These are phyloP conservation scores for Sparus aurata DNA, from an alignment of 2,797 vertebrate species.

Conservation along the genomic window DNA sequence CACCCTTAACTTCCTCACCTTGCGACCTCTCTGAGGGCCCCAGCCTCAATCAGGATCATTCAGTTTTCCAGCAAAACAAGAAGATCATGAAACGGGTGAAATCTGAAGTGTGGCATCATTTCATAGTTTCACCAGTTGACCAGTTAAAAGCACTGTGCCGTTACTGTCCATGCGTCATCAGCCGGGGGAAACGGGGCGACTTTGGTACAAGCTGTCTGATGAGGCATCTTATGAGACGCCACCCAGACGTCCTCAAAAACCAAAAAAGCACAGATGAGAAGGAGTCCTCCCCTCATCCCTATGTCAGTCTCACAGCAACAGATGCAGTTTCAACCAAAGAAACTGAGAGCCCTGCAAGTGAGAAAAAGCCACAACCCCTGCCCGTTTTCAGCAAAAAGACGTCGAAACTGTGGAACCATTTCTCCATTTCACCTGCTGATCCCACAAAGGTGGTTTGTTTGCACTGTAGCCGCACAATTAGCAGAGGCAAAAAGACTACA, in stretches of 20 bases:
- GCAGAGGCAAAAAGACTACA: constrained; percentile 97
- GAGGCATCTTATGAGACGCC: constrained; percentile 94
- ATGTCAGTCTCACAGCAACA: constrained; percentile 83
- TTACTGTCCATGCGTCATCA: constrained; percentile 95
- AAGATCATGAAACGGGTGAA: constrained; percentile 96
- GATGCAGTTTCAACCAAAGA: constrained; percentile 88
- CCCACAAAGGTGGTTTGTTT: constrained; percentile 97
- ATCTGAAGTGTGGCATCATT: constrained; percentile 98
- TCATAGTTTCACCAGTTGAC: constrained; percentile 94
- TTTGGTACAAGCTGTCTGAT: constrained; percentile 97
- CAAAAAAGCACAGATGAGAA: constrained; percentile 90
- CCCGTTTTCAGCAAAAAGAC: constrained; percentile 96
- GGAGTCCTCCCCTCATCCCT: constrained; percentile 87
- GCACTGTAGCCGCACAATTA: constrained; percentile 98
- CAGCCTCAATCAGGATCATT: constrained; percentile 82
- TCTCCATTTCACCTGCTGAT: constrained; percentile 94
- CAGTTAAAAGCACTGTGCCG: constrained; percentile 96
- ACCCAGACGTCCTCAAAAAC: constrained; percentile 92
- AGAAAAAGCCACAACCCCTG: constrained; percentile 86
- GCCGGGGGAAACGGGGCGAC: constrained; percentile 94
- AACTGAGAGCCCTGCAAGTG: constrained; percentile 80
- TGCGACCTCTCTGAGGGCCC: constrained; percentile 84
- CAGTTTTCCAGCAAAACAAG: constrained; percentile 95
- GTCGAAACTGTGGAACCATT: constrained; percentile 99
- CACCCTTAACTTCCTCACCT: constrained; percentile 84